Conservation (phyloP, 2,888 invertebrate genomes). For the Hirtodrosophila cameraria region DNA sequence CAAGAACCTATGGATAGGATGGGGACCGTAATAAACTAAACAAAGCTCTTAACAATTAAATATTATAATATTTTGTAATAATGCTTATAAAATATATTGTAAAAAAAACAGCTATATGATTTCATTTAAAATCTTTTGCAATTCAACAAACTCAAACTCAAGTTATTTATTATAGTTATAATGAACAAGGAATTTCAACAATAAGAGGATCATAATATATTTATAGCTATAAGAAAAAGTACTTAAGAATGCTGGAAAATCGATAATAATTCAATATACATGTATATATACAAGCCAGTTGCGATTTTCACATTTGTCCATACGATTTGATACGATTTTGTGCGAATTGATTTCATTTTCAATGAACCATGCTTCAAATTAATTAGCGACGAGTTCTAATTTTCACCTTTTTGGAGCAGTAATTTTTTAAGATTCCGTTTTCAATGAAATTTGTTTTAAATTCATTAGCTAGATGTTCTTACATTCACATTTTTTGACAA, state of each 20-base stretch:
- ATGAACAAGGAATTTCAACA: slow-evolving; percentile 38
- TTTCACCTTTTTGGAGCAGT: too few species aligned
- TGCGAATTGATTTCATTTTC: too few species aligned
- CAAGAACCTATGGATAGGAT: slow-evolving; percentile 41
- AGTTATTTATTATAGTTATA: slow-evolving; percentile 5
- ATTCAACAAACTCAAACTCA: slow-evolving; percentile 47
- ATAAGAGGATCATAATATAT: slow-evolving; percentile 22
- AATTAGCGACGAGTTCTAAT: too few species aligned
- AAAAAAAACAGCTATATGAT: slow-evolving; percentile 18
- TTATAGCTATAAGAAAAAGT: neutral
- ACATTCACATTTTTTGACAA: too few species aligned
- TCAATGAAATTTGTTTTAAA: too few species aligned
- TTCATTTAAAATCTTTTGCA: slow-evolving; percentile 36
- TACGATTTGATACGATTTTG: too few species aligned
- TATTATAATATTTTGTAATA: slow-evolving; percentile 11
- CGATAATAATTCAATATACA: neutral
- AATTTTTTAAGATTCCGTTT: too few species aligned
- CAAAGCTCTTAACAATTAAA: slow-evolving; percentile 40
- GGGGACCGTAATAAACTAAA: slow-evolving; percentile 13
- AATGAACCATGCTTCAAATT: too few species aligned
- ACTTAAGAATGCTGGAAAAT: slow-evolving; percentile 10
- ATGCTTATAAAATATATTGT: slow-evolving; percentile 27
- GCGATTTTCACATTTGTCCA: too few species aligned
- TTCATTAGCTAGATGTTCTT: too few species aligned
- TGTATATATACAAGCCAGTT: slow-evolving; percentile 11